phyloP scores from a whole-genome alignment of 2,888 invertebrate species.

The Caenorhabditis sp. region DNA sequence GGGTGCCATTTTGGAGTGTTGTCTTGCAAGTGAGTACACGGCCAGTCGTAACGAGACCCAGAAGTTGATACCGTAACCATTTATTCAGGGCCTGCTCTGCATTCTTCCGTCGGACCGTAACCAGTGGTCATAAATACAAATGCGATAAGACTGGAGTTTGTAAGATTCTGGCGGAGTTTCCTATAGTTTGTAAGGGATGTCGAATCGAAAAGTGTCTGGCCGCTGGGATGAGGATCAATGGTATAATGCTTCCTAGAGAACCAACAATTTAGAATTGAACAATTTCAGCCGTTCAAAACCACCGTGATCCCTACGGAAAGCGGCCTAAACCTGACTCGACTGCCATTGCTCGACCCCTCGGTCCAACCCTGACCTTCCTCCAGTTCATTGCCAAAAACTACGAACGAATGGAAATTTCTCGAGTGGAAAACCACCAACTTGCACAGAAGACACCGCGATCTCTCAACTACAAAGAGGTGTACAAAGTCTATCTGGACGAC shows the following conservation, averaged over 20 bases:
- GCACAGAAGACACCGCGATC: slow-evolving; percentile 36
- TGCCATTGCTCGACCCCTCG: background rate
- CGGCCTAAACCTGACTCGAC: slow-evolving; percentile 3
- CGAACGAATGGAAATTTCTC: background rate
- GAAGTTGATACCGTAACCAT: no score
- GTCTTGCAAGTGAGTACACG: slow-evolving; percentile 32
- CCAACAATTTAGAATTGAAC: no score
- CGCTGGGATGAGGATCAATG: slow-evolving; percentile 75
- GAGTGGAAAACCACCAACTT: no score
- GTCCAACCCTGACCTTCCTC: slow-evolving; percentile 13
- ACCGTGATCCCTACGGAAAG: slow-evolving; percentile 57
- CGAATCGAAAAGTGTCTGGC: slow-evolving; percentile 72
- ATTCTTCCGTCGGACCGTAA: slow-evolving; percentile 77
- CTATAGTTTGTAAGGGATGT: slow-evolving; percentile 79
- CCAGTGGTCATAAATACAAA: slow-evolving; percentile 72
- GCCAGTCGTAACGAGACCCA: no score
- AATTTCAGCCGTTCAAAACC: slow-evolving; percentile 61
- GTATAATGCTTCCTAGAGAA: no score
- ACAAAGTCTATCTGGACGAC: slow-evolving; percentile 48
- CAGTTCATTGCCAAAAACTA: background rate
- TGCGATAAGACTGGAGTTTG: slow-evolving; percentile 72
- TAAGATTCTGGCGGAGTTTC: slow-evolving; percentile 60
- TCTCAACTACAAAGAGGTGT: slow-evolving; percentile 58
- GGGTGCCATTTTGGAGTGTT: slow-evolving; percentile 48
- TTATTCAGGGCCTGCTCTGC: slow-evolving; percentile 75